These are phyloP conservation scores for Lamprotornis superbus DNA, from an alignment of 2,113 vertebrate species.

Conservation along the genomic window DNA sequence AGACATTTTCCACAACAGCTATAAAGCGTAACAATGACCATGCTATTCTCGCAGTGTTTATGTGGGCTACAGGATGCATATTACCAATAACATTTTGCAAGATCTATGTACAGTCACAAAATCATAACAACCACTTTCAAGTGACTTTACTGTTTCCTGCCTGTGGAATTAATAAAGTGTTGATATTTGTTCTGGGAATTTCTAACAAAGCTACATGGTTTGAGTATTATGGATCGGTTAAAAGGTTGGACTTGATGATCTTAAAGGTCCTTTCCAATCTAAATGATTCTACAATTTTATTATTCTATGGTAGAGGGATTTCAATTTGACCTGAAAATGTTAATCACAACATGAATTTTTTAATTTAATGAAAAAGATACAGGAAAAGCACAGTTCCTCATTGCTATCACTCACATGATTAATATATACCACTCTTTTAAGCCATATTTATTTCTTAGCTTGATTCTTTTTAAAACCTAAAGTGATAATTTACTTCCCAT, in stretches of 20 bases:
- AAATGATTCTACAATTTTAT: background rate
- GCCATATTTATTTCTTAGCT: background rate
- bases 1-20: constrained; percentile 64
- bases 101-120: constrained; percentile 69
- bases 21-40: constrained; percentile 60
- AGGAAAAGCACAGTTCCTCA: background rate
- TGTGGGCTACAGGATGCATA: constrained; percentile 34
- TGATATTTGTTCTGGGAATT: background rate
- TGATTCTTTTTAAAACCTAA: background rate
- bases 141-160: constrained; percentile 47
- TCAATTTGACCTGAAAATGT: background rate
- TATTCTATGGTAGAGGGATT: background rate
- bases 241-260: background rate
- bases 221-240: background rate
- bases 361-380: background rate
- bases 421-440: background rate
- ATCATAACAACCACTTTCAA: constrained; percentile 40
- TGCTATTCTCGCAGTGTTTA: constrained; percentile 51
- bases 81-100: constrained; percentile 61
- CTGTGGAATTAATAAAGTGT: constrained; percentile 32
- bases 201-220: background rate
- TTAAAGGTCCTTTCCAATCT: background rate
- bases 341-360: background rate
- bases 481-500: background rate
- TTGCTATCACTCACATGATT: background rate